Percentiles rank a stretch among this genome's conserved stretches.
These are phyloP conservation scores for Neuroterus valhalla DNA, from an alignment of 1,140 invertebrate species.

Conservation along the genomic window DNA sequence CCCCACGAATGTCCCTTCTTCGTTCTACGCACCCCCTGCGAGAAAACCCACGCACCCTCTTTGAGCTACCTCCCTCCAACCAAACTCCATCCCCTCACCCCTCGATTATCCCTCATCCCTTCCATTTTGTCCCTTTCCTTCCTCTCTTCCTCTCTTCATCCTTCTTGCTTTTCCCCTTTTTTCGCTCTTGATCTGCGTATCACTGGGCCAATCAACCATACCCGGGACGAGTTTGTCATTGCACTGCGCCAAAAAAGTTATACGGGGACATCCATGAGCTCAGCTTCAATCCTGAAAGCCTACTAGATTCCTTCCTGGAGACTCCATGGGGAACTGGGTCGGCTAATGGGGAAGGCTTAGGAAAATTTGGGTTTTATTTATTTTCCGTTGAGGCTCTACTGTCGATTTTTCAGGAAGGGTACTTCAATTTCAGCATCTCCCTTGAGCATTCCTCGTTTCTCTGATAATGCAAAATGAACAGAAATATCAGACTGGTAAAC, in stretches of 20 bases:
- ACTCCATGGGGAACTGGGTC: constrained; percentile 54
- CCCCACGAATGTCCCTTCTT: constrained; percentile 56
- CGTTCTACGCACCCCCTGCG: constrained; percentile 48
- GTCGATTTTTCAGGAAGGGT: too few relatives aligned
- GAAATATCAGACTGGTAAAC: too few relatives aligned
- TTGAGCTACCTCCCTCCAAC: constrained; percentile 48
- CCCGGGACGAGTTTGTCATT: constrained; percentile 34
- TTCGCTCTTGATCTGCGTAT: constrained; percentile 48
- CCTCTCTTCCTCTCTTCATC: constrained; percentile 52
- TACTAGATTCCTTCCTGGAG: neutral
- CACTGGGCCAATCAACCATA: constrained; percentile 53
- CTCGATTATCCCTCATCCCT: constrained; percentile 29
- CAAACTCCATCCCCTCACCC: constrained; percentile 30
- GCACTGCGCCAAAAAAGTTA: constrained; percentile 31
- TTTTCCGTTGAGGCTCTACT: too few relatives aligned
- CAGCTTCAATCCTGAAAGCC: neutral
- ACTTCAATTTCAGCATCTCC: too few relatives aligned
- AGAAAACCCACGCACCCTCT: constrained; percentile 60
- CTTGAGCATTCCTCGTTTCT: too few relatives aligned
- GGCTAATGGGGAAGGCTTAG: constrained; percentile 49
- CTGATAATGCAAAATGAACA: too few relatives aligned
- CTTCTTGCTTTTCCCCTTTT: constrained; percentile 44
- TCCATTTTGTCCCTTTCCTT: constrained; percentile 36
- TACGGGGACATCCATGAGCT: constrained; percentile 21
- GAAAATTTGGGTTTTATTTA: too few relatives aligned